phyloP scores from a whole-genome alignment of 2,113 vertebrate species.

The Nibea albiflora region DNA sequence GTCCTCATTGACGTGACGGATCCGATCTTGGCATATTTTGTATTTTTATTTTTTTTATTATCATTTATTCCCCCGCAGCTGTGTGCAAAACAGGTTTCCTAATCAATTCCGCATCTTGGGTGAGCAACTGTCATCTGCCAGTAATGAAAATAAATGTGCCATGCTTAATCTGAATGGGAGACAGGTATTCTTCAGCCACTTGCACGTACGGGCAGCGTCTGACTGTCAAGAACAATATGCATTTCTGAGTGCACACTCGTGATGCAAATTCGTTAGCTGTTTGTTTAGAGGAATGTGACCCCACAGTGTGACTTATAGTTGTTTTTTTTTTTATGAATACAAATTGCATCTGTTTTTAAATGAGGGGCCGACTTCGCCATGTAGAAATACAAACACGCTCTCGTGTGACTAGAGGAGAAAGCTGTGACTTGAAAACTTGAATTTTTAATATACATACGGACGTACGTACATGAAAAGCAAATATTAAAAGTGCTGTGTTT shows the following conservation, averaged over 20 bases:
- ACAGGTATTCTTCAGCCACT: constrained; percentile 66
- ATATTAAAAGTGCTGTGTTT: background rate
- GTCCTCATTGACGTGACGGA: constrained; percentile 73
- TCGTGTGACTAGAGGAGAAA: background rate
- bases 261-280: constrained; percentile 3
- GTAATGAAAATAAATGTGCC: constrained; percentile 83
- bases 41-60: constrained; percentile 33
- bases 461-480: background rate
- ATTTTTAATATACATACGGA: background rate
- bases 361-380: background rate
- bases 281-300: constrained; percentile 15
- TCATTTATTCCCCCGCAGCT: constrained; percentile 53
- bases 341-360: background rate
- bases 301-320: background rate
- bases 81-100: constrained; percentile 66
- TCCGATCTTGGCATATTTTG: constrained; percentile 56
- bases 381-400: background rate
- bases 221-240: constrained; percentile 53
- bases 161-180: constrained; percentile 55
- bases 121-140: constrained; percentile 76
- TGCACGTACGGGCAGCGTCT: constrained; percentile 27
- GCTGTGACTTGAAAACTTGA: background rate
- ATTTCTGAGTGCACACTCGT: constrained; percentile 13
- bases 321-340: background rate
- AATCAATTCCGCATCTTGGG: constrained; percentile 72